phyloP scores from a whole-genome alignment of 2,797 vertebrate species.

The Benthosema pterotum region DNA sequence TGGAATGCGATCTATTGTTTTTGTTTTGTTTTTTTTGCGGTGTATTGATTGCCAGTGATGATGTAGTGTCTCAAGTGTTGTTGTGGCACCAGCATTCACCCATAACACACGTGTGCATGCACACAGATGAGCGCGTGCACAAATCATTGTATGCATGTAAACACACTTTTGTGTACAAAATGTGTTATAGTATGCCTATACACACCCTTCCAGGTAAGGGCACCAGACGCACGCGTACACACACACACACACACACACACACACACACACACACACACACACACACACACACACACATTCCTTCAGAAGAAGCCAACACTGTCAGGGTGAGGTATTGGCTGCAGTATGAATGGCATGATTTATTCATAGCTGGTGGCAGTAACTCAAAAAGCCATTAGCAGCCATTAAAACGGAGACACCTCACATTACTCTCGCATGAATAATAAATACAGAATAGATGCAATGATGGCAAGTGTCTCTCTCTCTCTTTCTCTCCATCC shows the following conservation, averaged over 20 bases:
- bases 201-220: background rate
- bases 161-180: background rate
- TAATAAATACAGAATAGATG: constrained; percentile 71
- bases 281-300: constrained; percentile 27
- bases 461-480: constrained; percentile 20
- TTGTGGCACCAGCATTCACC: too few relatives aligned
- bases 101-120: background rate
- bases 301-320: constrained; percentile 42
- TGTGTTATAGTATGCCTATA: too few relatives aligned
- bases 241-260: background rate
- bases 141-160: background rate
- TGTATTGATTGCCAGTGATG: too few relatives aligned
- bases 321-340: constrained; percentile 48
- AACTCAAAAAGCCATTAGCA: constrained; percentile 79
- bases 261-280: constrained; percentile 26
- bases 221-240: background rate
- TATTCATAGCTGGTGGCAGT: constrained; percentile 71
- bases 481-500: too few relatives aligned
- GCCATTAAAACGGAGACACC: constrained; percentile 78
- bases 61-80: too few relatives aligned
- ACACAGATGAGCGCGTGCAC: background rate
- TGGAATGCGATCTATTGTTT: too few relatives aligned
- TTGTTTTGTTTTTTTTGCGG: too few relatives aligned
- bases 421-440: constrained; percentile 75
- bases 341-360: constrained; percentile 69